Evolutionary conservation across 1,140 invertebrate species (phyloP), one percentile per base, ranked within the genome.

Genomic region (Ceratina calcarata): DNA sequence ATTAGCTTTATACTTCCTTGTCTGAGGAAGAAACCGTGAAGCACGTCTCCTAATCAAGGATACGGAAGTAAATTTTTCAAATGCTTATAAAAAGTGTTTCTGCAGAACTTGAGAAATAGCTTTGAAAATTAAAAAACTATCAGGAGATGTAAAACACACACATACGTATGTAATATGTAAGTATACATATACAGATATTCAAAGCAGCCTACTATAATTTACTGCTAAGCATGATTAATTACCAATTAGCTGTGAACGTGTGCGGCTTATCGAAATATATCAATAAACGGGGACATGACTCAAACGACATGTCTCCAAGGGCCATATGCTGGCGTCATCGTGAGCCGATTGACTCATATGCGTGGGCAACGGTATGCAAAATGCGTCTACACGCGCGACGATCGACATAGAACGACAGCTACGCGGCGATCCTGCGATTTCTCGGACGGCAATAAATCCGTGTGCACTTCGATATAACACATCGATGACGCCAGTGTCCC

Each of bases 291-390:
- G 60, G 66, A 45, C 66, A 27, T 81, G 83, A 85, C 60, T 81
- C 83, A 81, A 57, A 61, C 24, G n/a, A 15, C 65, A 68, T 81
- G 79, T 85, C 79, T 77, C 74, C 83, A 57, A 57, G 60, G 78
- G 76, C 55, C 37, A 45, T 45, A 10, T 55, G 79, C 65, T 65
- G 84, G 70, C 86, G 77, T 80, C 81, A 80, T 74, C 66, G 58
- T 58, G 81, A 71, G 82, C 74, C 83, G 69, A 84, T 88, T 88
- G 86, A 88, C 82, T 88, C 87, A 88, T 77, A 77, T 83, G 86
- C 87, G 87, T 88, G 86, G 87, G 87, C 78, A 75, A 72, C 22
- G 80, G 80, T 81, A 86, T 88, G 85, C 82, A 65, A 80, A 66
- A 66, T 75, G 71, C 78, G 74, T 85, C 37, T 45, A 45, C 37